A percentile compares a stretch with the other conserved stretches of the same genome.
Evolutionary conservation across 2,888 invertebrate genomes (phyloP).

Genomic region (Metallyticus violacea): DNA sequence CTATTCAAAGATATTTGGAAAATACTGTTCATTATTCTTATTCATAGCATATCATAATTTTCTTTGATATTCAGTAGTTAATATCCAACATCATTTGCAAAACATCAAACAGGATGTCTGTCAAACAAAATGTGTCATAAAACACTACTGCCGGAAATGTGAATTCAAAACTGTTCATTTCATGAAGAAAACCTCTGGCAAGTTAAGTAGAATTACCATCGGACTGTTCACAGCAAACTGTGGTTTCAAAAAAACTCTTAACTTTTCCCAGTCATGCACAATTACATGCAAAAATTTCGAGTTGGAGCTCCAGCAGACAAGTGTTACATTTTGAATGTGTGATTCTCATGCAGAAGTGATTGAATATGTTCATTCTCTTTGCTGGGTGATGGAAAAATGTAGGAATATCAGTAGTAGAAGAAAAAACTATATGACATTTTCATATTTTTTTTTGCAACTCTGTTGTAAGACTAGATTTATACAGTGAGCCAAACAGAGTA

Average conservation of each 20-base stretch:
- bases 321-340: too few species aligned
- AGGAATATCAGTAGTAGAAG: too few species aligned
- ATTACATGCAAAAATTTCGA: neutral
- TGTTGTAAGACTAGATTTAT: too few species aligned
- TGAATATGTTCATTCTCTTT: too few species aligned
- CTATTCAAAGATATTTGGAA: neutral
- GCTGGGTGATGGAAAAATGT: too few species aligned
- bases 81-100: constrained; percentile 35
- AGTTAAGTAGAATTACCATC: constrained; percentile 32
- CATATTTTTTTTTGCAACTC: too few species aligned
- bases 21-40: constrained; percentile 7
- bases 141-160: constrained; percentile 34
- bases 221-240: constrained; percentile 12
- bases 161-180: constrained; percentile 36
- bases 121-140: constrained; percentile 35
- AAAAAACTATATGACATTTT: too few species aligned
- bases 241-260: too few species aligned
- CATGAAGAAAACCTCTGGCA: constrained; percentile 31
- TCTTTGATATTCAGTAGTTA: constrained; percentile 33
- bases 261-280: neutral
- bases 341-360: too few species aligned
- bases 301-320: too few species aligned
- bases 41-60: constrained; percentile 18
- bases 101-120: neutral
- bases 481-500: too few species aligned